phyloP scores from a whole-genome alignment of 1,140 invertebrate species.

The Dryas iulia region DNA sequence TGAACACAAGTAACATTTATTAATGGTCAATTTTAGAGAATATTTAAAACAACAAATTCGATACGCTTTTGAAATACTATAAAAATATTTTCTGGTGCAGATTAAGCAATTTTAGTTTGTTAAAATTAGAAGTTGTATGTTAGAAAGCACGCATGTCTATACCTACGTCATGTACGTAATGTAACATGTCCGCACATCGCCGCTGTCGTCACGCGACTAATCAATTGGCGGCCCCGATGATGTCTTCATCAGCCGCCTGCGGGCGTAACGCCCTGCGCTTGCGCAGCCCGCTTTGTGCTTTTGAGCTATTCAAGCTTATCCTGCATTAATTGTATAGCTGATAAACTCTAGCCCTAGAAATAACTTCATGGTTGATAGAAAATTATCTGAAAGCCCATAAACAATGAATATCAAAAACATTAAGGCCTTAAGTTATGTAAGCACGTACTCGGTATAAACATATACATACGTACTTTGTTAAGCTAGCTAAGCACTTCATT shows the following conservation, averaged over 20 bases:
- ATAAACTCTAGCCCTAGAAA: background rate
- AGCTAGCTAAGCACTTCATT: background rate
- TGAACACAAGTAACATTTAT: background rate
- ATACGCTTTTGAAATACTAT: background rate
- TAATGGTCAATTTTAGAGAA: background rate
- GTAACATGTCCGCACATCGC: conserved; percentile 43
- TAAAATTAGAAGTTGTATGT: background rate
- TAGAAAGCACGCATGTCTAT: conserved; percentile 47
- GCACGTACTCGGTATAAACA: background rate
- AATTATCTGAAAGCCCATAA: background rate
- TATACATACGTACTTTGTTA: no score
- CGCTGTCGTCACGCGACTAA: conserved; percentile 69
- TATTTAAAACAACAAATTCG: background rate
- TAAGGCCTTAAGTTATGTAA: background rate
- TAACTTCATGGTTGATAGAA: background rate
- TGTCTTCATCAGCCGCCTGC: conserved; percentile 73
- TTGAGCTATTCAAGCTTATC: conserved; percentile 34
- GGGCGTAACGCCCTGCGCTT: conserved; percentile 68
- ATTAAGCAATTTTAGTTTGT: background rate
- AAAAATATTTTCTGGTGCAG: background rate
- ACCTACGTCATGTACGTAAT: conserved; percentile 53
- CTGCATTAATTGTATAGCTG: conserved; percentile 18
- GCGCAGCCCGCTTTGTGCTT: conserved; percentile 39
- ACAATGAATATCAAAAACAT: background rate
- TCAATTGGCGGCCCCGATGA: conserved; percentile 71